phyloP scores from a whole-genome alignment of 2,113 vertebrate species.

The Microcebus ravelobensis region DNA sequence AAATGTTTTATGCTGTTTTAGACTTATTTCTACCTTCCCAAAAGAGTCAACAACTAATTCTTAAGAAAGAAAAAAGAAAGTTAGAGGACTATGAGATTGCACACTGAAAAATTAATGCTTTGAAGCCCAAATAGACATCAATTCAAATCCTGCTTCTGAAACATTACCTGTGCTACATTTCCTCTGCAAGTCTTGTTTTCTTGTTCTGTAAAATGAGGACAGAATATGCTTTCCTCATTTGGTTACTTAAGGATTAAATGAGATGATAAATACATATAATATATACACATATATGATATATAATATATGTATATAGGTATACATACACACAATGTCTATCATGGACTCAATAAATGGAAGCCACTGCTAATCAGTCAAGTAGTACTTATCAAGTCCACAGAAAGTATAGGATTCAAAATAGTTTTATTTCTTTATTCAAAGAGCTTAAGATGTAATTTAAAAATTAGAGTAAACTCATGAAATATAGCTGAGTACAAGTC shows the following conservation, averaged over 20 bases:
- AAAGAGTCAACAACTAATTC: not conserved
- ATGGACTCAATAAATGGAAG: not conserved
- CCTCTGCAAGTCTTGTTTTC: not conserved
- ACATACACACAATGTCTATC: not conserved
- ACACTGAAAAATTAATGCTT: not conserved
- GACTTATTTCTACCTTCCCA: not conserved
- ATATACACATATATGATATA: no score
- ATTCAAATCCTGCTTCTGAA: not conserved
- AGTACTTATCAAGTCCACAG: not conserved
- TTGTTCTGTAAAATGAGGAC: not conserved
- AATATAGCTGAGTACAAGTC: not conserved
- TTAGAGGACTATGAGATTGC: not conserved
- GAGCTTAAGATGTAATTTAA: not conserved
- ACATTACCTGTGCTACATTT: not conserved
- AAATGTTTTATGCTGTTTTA: not conserved
- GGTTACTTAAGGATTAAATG: not conserved
- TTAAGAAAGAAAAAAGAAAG: not conserved
- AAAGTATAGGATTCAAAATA: not conserved
- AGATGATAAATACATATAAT: not conserved
- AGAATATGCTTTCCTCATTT: not conserved
- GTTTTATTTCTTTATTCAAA: not conserved
- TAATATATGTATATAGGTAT: no score
- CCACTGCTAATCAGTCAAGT: not conserved
- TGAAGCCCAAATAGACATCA: not conserved
- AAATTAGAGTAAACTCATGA: not conserved